These are phyloP conservation scores for Clarias platycephalus DNA, from an alignment of 2,797 vertebrate genomes.

Conservation along the genomic window DNA sequence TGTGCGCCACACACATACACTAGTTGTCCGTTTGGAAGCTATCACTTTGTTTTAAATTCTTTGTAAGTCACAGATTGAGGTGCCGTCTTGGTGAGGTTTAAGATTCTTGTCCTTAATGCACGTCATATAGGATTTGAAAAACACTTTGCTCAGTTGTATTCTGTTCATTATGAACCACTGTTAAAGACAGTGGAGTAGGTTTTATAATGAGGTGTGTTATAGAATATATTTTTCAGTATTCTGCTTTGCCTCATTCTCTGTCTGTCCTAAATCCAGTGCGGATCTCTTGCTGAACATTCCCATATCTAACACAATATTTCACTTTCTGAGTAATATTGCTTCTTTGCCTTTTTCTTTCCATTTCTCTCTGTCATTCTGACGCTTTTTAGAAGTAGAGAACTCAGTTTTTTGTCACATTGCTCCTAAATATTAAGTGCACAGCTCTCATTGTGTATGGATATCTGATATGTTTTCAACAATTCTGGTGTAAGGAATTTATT, in stretches of 20 bases:
- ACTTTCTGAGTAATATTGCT: conserved; percentile 36
- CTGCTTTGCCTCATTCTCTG: background rate
- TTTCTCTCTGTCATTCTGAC: conserved; percentile 7
- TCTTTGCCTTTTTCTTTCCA: no score
- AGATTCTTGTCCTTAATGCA: background rate
- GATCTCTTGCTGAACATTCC: conserved; percentile 20
- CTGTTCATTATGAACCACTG: background rate
- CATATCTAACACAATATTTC: conserved; percentile 50
- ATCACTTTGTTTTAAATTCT: conserved; percentile 29
- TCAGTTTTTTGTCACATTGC: conserved; percentile 12
- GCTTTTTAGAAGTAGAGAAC: background rate
- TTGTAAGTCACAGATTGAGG: conserved; percentile 14
- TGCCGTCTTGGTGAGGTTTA: background rate
- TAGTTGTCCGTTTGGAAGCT: conserved; percentile 3
- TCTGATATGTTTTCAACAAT: conserved; percentile 12
- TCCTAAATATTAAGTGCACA: background rate
- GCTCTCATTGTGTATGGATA: background rate
- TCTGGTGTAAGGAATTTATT: conserved; percentile 7
- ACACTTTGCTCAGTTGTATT: background rate
- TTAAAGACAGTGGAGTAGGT: conserved; percentile 5
- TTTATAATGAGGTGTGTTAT: background rate
- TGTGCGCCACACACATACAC: conserved; percentile 1
- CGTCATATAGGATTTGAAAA: no score
- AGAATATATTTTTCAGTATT: background rate
- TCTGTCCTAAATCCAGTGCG: conserved; percentile 38